A percentile compares a stretch with the other conserved stretches of the same genome.
Evolutionary conservation across 2,797 vertebrate species (phyloP).

Genomic region (Channa striata): DNA sequence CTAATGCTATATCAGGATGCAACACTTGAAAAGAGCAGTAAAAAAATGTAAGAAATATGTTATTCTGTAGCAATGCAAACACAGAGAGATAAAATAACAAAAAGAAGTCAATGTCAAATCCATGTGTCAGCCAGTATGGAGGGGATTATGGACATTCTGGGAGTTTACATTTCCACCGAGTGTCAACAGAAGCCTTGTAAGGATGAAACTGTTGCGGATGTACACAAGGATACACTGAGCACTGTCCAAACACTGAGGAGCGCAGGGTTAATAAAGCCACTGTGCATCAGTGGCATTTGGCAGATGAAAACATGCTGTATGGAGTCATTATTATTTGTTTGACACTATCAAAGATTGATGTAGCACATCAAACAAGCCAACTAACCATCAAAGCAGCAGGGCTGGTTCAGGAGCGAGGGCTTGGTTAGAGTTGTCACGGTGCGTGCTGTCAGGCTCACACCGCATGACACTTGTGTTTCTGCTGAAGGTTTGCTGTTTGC

Average conservation of each 20-base stretch:
- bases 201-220: slow-evolving; percentile 30
- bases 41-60: neutral
- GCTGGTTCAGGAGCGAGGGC: neutral
- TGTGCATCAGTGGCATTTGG: neutral
- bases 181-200: slow-evolving; percentile 51
- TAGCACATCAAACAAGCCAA: slow-evolving; percentile 20
- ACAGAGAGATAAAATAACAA: slow-evolving; percentile 1
- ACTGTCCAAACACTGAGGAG: slow-evolving; percentile 55
- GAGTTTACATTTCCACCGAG: slow-evolving; percentile 53
- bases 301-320: neutral
- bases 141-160: neutral
- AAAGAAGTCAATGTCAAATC: neutral
- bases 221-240: slow-evolving; percentile 44
- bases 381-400: slow-evolving; percentile 1
- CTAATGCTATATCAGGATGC: neutral
- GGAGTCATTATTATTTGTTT: slow-evolving; percentile 5
- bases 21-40: neutral
- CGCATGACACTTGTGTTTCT: neutral
- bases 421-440: neutral
- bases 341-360: slow-evolving; percentile 22
- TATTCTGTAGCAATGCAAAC: neutral
- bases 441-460: neutral
- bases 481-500: neutral
- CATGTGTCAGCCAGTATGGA: neutral
- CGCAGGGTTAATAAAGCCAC: slow-evolving; percentile 20